Conservation (phyloP, 2,797 vertebrate genomes). For the Miichthys miiuy region DNA sequence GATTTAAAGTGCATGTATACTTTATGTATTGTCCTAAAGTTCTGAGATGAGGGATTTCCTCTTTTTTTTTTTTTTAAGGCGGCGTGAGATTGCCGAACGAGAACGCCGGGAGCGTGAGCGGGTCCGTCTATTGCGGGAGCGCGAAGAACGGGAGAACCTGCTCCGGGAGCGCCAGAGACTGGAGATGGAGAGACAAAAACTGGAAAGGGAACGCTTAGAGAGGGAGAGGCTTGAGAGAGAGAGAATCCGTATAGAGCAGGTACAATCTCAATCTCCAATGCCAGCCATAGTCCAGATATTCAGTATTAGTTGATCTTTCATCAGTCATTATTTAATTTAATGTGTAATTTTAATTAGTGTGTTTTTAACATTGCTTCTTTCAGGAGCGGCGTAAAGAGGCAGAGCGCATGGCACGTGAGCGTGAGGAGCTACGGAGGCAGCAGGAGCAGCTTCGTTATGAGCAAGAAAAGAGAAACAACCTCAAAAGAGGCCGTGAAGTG, state of each 20-base stretch:
- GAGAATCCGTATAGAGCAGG: constrained; percentile 97
- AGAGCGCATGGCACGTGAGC: constrained; percentile 94
- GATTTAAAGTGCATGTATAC: background rate
- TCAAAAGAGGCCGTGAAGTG: constrained; percentile 95
- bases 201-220: constrained; percentile 95
- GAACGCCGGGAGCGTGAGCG: constrained; percentile 92
- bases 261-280: constrained; percentile 65
- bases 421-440: constrained; percentile 95
- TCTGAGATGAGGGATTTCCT: background rate
- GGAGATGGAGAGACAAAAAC: constrained; percentile 94
- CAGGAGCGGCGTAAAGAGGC: constrained; percentile 97
- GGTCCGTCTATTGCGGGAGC: constrained; percentile 90
- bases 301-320: too few species aligned
- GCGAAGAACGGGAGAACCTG: constrained; percentile 92
- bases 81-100: constrained; percentile 93
- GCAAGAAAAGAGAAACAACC: constrained; percentile 95
- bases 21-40: background rate
- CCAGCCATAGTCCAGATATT: too few species aligned
- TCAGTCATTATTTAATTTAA: background rate
- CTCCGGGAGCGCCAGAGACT: constrained; percentile 94
- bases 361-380: background rate
- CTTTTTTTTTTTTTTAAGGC: constrained; percentile 74
- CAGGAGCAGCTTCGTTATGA: constrained; percentile 98
- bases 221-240: constrained; percentile 96
- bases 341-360: background rate